Evolutionary conservation across 2,797 vertebrate species (phyloP).

Genomic region (Peromyscus nudipes): DNA sequence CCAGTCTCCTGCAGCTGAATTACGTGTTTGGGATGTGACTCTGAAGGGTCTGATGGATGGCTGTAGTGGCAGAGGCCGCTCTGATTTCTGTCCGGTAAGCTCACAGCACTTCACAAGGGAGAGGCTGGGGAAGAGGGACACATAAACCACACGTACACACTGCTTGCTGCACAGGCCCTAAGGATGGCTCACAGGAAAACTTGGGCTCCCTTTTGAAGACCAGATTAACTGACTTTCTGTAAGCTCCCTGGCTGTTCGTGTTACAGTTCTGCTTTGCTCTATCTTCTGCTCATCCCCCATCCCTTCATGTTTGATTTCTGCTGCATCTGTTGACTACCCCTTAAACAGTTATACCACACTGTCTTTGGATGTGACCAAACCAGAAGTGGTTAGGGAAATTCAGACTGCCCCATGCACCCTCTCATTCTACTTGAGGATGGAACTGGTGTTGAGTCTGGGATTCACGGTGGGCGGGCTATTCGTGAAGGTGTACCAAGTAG

Average conservation of each 20-base stretch:
- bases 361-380: not conserved
- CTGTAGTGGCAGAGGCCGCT: not conserved
- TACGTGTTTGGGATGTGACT: not conserved
- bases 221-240: not conserved
- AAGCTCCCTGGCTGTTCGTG: not conserved
- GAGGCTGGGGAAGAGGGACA: not conserved
- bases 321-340: not conserved
- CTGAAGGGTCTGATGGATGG: not conserved
- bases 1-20: not conserved
- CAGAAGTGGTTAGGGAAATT: not conserved
- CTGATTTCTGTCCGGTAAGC: not conserved
- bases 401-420: not conserved
- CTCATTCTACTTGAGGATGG: not conserved
- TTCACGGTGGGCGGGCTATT: not conserved
- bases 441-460: not conserved
- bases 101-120: not conserved
- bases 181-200: not conserved
- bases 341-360: not conserved
- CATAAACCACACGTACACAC: not conserved
- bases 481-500: not conserved
- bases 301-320: not conserved
- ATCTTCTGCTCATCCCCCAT: not conserved
- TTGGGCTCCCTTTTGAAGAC: slow-evolving; percentile 1
- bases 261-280: not conserved
- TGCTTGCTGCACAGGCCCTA: not conserved